Evolutionary conservation across 64 coral and sea anemone species (phyloP).

Genomic region (Trachythela sp.): DNA sequence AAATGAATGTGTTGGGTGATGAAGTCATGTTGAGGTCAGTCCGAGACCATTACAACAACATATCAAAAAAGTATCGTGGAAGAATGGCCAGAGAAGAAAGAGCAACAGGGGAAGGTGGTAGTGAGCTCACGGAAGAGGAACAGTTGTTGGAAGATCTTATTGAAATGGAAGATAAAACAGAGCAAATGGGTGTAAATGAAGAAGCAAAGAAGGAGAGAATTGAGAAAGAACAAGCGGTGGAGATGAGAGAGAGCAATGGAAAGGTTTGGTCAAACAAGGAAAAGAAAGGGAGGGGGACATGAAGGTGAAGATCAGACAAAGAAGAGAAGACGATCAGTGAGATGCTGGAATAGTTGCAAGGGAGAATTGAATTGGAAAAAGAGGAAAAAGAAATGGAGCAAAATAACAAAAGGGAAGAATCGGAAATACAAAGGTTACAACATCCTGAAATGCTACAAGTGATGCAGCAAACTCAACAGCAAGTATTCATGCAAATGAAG

Average conservation of each 20-base stretch:
- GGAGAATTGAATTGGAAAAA: background rate
- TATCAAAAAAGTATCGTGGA: background rate
- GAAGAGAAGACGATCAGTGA: conserved; percentile 11
- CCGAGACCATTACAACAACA: background rate
- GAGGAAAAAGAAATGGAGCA: conserved; percentile 8
- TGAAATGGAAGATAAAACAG: background rate
- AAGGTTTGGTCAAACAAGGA: conserved; percentile 17
- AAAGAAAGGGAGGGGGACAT: background rate
- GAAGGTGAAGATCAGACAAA: background rate
- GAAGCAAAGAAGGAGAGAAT: background rate
- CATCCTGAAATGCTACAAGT: background rate
- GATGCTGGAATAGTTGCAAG: conserved; percentile 11
- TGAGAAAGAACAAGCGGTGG: conserved; percentile 15
- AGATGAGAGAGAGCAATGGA: conserved; percentile 12
- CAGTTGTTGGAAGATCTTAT: background rate
- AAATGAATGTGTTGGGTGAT: background rate
- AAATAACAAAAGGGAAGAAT: background rate
- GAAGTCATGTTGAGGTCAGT: conserved; percentile 1
- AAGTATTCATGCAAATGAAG: background rate
- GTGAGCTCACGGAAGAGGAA: background rate
- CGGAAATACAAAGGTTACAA: background rate
- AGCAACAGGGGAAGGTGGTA: background rate
- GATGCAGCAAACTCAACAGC: background rate
- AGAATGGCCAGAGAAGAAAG: background rate
- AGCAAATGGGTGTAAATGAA: background rate